phyloP scores from a whole-genome alignment of 2,113 vertebrate species.

The Ophiodon elongatus region DNA sequence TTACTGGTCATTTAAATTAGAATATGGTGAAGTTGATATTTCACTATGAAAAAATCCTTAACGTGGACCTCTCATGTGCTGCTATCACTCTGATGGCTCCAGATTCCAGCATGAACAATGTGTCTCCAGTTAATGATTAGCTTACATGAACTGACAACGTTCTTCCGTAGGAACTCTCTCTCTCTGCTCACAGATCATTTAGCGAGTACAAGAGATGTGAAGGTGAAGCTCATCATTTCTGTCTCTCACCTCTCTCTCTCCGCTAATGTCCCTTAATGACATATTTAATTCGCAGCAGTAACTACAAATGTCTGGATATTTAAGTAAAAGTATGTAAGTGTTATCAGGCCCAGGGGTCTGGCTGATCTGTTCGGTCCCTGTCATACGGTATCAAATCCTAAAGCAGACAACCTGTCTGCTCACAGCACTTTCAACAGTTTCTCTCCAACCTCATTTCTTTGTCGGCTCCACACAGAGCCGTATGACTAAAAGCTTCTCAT shows the following conservation, averaged over 20 bases:
- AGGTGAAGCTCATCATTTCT: conserved; percentile 30
- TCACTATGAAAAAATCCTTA: background rate
- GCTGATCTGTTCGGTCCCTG: conserved; percentile 1
- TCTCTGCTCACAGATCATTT: conserved; percentile 55
- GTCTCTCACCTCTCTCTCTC: conserved; percentile 33
- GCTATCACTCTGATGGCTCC: background rate
- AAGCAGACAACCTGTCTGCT: background rate
- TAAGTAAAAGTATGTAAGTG: background rate
- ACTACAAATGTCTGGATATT: background rate
- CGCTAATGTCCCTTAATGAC: conserved; percentile 18
- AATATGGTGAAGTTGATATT: background rate
- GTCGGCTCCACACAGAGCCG: conserved; percentile 6
- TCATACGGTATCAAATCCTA: background rate
- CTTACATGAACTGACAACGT: conserved; percentile 36
- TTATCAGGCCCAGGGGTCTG: background rate
- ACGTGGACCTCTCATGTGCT: background rate
- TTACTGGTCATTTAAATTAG: background rate
- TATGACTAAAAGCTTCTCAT: conserved; percentile 33
- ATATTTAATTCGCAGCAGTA: background rate
- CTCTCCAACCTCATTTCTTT: background rate
- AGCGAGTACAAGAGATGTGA: conserved; percentile 43
- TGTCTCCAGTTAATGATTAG: conserved; percentile 11
- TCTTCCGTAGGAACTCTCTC: background rate
- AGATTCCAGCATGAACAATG: background rate
- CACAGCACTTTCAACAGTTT: conserved; percentile 5